Base-by-base conservation (phyloP, 2,797 vertebrate species). In the Enoplosus armatus region DNA sequence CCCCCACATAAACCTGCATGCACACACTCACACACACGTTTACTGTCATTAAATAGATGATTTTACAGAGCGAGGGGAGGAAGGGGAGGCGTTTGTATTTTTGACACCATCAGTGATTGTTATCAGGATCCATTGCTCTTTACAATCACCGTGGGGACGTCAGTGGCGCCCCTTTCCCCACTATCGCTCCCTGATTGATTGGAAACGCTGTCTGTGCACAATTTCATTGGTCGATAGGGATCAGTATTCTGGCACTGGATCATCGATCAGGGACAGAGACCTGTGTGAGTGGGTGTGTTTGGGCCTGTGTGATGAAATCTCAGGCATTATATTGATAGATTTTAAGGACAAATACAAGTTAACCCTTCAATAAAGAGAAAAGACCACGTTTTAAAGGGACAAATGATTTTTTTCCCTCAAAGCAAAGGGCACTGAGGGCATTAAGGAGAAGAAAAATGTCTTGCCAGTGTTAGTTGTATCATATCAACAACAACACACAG, bases 171-270 rank as follows among this genome's bases (percentile, higher is more conserved):
- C 53, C 29, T 80, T 83, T 79, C 83, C 76, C 82, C 81, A 68
- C 84, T 75, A 88, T 86, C 76, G 35, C 77, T 76, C 72, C 66
- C 51, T 73, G 87, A 91, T 89, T 91, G 92, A 94, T 94, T 90
- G 89, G 90, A 94, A 90, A 86, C 69, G 79, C 88, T 73, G 89
- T 26, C 83, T 85, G 87, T 84, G 85, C 80, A 87, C 83, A 63
- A 79, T 93, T 94, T 93, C 87, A 93, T 91, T 89, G 87, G 87
- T 84, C 85, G 85, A 93, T 91, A 76, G 92, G 87, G 94, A 93
- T 93, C 94, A 77, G 90, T 90, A 88, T 92, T 89, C 83, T 80
- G 83, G 75, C 70, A 76, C 84, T 53, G 72, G 74, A 75, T 74
- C 82, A 92, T 93, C 39, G 90, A 92, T 92, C 90, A 67, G 82